Evolutionary conservation across 2,113 vertebrate species (phyloP), one percentile per base, ranked within the genome.

Genomic region (Platycercus adscitus): DNA sequence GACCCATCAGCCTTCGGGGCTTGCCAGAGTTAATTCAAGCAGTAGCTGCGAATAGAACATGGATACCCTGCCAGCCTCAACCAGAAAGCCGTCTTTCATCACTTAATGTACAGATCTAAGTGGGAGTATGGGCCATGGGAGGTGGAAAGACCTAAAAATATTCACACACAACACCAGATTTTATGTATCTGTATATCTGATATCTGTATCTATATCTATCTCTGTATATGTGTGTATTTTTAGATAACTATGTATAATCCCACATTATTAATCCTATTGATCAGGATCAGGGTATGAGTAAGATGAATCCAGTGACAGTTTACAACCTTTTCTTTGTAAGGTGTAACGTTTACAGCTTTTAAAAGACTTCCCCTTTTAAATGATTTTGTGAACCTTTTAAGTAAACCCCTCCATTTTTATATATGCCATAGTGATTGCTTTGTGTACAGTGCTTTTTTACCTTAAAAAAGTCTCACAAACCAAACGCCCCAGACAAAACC

Each of bases 111-210:
- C 0, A 41, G 64, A 10, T 18, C 13, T 50, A 78, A 49, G 7
- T 39, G 6, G 26, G 55, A 71, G 12, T 16, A 14, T 44, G 28
- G 43, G 66, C 55, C 47, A 17, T 26, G 29, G 29, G 61, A 68
- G 33, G 37, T 68, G 35, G 39, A 43, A 89, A 91, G 39, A 49
- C 41, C 44, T 91, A 55, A 60, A 96, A 89, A 60, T 91, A 52
- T 11, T 85, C 65, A 17, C 29, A 29, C 60, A 20, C 43, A 87
- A 23, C 19, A 10, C 26, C 49, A 43, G 9, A 28, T 93, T 77
- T 81, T 47, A 14, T 81, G 10, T 29, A 15, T 35, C 39, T 39
- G 39, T 12, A 39, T 39, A 39, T 39, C 39, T 39, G 39, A 17
- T 73, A 17, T 66, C n/a, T 79, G 4, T 73, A 16, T 73, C 53